Base-by-base conservation (phyloP, 2,888 invertebrate species). In the Ptycholaimellus sp. region DNA sequence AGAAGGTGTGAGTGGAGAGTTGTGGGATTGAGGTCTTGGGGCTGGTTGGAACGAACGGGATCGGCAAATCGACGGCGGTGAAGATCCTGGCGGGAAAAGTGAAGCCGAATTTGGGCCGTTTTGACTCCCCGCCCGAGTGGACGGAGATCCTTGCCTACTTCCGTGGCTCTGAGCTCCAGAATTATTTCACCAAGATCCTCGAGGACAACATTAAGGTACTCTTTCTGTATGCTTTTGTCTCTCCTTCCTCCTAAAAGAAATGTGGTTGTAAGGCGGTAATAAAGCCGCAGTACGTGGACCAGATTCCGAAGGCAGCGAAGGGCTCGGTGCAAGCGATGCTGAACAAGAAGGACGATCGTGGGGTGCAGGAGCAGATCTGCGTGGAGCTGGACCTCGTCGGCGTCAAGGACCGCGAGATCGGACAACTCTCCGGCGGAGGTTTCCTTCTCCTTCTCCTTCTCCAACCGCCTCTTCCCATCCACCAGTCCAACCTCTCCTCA, bases 211-310 rank as follows among this genome's bases (percentile, higher is more conserved):
- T 99, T 33, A 93, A 87, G n/a, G 59, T n/a, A n/a, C n/a, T n/a
- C n/a, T n/a, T n/a, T n/a, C n/a, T n/a, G n/a, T n/a, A n/a, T n/a
- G n/a, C n/a, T n/a, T n/a, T n/a, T n/a, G n/a, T n/a, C n/a, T n/a
- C n/a, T n/a, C n/a, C n/a, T n/a, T n/a, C n/a, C n/a, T n/a, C n/a
- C n/a, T n/a, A n/a, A n/a, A n/a, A n/a, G n/a, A n/a, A n/a, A n/a
- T n/a, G n/a, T n/a, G n/a, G n/a, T n/a, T n/a, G n/a, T n/a, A n/a
- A n/a, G 42, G 90, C 93, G 27, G 69, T 96, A 37, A 85, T 96
- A 41, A 96, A 96, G 62, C 93, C 93, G 2, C 96, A 96, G 60
- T 96, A 96, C 66, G 96, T 99, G 37, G 96, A 96, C 67, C 93
- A 93, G 65, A 93, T 96, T 56, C 93, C 96, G 0, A 82, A 81